Evolutionary conservation across 2,888 invertebrate genomes (phyloP).

Genomic region (Polyommatus iphigenia): DNA sequence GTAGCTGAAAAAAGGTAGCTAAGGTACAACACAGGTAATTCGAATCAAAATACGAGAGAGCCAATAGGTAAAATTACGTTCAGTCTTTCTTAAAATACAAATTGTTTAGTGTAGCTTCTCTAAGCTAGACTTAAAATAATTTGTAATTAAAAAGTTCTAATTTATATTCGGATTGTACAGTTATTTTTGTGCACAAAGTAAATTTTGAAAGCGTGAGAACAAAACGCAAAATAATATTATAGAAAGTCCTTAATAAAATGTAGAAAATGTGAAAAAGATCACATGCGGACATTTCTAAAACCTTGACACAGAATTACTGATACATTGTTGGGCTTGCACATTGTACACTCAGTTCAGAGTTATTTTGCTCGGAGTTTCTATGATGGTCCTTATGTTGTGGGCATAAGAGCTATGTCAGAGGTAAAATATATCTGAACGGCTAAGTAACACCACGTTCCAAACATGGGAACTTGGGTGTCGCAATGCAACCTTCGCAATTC

Average conservation of each 20-base stretch:
- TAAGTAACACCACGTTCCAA: slow-evolving; percentile 42
- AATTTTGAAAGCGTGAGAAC: not conserved
- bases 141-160: too few relatives aligned
- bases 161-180: not conserved
- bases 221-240: not conserved
- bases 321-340: slow-evolving; percentile 34
- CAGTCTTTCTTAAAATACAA: too few relatives aligned
- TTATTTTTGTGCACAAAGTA: not conserved
- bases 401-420: not conserved
- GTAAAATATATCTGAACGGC: slow-evolving; percentile 31
- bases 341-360: slow-evolving; percentile 23
- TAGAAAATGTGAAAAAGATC: slow-evolving; percentile 7
- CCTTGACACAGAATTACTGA: slow-evolving; percentile 39
- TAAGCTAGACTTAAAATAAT: too few relatives aligned
- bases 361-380: not conserved
- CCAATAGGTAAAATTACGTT: too few relatives aligned
- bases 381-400: not conserved
- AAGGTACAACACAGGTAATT: too few relatives aligned
- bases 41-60: too few relatives aligned
- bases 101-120: too few relatives aligned
- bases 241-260: slow-evolving; percentile 2
- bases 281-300: slow-evolving; percentile 10
- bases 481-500: slow-evolving; percentile 25
- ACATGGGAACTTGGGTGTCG: slow-evolving; percentile 42
- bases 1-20: too few relatives aligned